A percentile compares a stretch with the other conserved stretches of the same genome.
These are phyloP conservation scores for Tyrophagus putrescentiae DNA, from an alignment of 1,140 invertebrate species.

Conservation along the genomic window DNA sequence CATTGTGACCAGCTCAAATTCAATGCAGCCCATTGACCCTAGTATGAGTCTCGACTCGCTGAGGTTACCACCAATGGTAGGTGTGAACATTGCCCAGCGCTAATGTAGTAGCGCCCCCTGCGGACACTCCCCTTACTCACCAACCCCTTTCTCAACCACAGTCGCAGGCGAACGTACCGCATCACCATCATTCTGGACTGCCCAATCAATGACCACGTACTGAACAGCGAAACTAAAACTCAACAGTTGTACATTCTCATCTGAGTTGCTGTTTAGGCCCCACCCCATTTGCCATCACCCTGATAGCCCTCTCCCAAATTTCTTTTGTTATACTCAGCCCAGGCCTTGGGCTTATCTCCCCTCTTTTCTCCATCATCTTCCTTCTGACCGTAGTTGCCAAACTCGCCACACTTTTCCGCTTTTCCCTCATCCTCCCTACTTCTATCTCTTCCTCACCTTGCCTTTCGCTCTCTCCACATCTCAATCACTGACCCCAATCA, in stretches of 20 bases:
- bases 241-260: too few relatives aligned
- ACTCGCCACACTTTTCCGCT: neutral
- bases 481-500: neutral
- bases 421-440: neutral
- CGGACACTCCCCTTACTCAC: neutral
- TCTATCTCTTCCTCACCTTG: neutral
- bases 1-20: conserved; percentile 16
- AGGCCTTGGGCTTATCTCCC: too few relatives aligned
- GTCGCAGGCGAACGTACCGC: neutral
- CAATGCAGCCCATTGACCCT: neutral
- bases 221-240: too few relatives aligned
- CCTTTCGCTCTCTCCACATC: neutral
- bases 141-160: neutral
- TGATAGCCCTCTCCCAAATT: too few relatives aligned
- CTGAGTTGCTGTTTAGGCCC: too few relatives aligned
- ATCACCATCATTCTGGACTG: neutral
- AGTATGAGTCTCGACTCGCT: neutral
- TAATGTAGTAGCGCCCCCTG: too few relatives aligned
- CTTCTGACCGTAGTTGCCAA: too few relatives aligned
- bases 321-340: too few relatives aligned
- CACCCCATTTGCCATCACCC: too few relatives aligned
- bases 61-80: conserved; percentile 9
- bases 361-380: too few relatives aligned
- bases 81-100: too few relatives aligned
- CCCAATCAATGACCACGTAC: neutral